Base-by-base conservation (phyloP, 2,797 vertebrate species). In the Garrulus glandarius region DNA sequence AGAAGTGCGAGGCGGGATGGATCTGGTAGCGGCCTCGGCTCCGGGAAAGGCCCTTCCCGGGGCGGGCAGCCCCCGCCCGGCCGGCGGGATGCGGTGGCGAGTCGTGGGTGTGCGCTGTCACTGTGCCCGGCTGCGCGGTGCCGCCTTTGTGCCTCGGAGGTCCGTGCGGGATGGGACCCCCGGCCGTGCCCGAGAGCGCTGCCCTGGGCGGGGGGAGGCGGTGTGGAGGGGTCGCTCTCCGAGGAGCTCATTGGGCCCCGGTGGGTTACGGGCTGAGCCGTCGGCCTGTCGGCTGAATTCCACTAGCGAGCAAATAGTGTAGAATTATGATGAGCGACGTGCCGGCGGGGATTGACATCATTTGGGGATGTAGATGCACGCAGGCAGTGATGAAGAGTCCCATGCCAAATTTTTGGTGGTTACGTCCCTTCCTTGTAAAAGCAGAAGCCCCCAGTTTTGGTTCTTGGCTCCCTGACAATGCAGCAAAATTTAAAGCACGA, bases 401-500 rank as follows among this genome's bases (percentile, higher is more conserved):
- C 55, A 17, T 13, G 37, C 78, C 44, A 46, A 20, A 44, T 80
- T 74, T 84, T 69, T 20, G 22, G 15, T 43, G 60, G 26, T 37
- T 78, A 0, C 6, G 5, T 59, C 60, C 64, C 53, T 84, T 92
- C 55, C n/a, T 81, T 55, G 61, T 52, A 14, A 55, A 43, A 65
- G 57, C 23, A 90, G 49, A 11, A 86, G 23, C 74, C 70, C 67
- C 26, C 67, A 30, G 60, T 43, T 92, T 68, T 44, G 30, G 10
- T 50, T 85, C 72, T 90, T 92, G 57, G 93, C 63, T 90, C 68
- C 30, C 23, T 89, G 95, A 95, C 94, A 97, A 96, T 97, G 97
- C 98, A 97, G 97, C 96, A 96, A 93, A 96, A 97, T 93, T 75
- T 87, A 50, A 84, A 77, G 53, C 43, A 61, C 47, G 13, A 84